These are phyloP conservation scores for Sinocyclocheilus maitianheensis DNA, from an alignment of 2,113 vertebrate species.

Conservation along the genomic window DNA sequence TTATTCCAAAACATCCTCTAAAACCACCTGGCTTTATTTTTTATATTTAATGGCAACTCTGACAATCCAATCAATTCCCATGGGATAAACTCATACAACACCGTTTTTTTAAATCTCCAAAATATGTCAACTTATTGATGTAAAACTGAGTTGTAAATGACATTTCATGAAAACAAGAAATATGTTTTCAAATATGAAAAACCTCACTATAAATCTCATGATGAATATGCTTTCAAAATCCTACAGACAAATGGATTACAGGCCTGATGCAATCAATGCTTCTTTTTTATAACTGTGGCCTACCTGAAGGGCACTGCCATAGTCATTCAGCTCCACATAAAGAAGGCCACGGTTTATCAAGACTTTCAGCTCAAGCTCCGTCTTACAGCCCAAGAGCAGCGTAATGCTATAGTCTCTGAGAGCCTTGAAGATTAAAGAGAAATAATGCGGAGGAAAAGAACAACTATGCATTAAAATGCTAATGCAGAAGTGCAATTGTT, in stretches of 20 bases:
- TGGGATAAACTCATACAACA: neutral
- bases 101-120: neutral
- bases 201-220: neutral
- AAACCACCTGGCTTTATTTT: neutral
- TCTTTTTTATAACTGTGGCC: neutral
- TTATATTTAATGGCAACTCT: neutral
- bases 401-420: constrained; percentile 78
- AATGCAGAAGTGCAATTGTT: neutral
- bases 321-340: constrained; percentile 68
- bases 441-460: neutral
- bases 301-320: constrained; percentile 75
- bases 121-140: neutral
- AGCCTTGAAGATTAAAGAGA: constrained; percentile 69
- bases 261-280: neutral
- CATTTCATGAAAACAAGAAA: constrained; percentile 1
- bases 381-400: constrained; percentile 70
- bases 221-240: neutral
- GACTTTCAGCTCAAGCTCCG: constrained; percentile 70
- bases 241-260: neutral
- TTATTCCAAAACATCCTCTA: neutral
- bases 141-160: neutral
- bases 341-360: constrained; percentile 77
- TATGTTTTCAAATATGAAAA: neutral
- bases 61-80: neutral
- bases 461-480: constrained; percentile 8